Evolutionary conservation across 2,888 invertebrate species (phyloP), one percentile per base, ranked within the genome.

Genomic region (Tachystola acroxantha): DNA sequence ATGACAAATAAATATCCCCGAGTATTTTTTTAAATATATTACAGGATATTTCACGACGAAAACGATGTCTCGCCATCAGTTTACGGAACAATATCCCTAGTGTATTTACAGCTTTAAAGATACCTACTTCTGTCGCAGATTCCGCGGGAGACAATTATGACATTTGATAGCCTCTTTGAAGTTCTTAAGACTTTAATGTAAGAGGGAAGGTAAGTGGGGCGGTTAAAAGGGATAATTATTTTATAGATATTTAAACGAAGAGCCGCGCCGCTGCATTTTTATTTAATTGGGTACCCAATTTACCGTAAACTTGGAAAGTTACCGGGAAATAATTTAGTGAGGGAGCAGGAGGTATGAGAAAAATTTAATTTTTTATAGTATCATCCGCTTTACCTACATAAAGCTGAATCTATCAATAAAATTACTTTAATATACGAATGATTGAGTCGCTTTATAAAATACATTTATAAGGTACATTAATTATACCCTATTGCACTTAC

Each of bases 141-240:
- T 54, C 44, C 32, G 9, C 48, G 44, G n/a, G 50, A 55, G 62
- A 65, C 63, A 67, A 65, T 65, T 61, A 61, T 58, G 65, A 65
- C 57, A 63, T 67, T 55, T 57, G 61, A 67, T 65, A 66, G 48
- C 34, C 34, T n/a, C 38, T 64, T 60, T 56, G 50, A 58, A 57
- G 50, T 58, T 60, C 58, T 55, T 50, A 56, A 56, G 55, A 50
- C 36, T 53, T 50, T 45, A 52, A 53, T 39, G 44, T 43, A 43
- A 45, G 48, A 50, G 48, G 50, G 42, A 45, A 48, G 45, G 44
- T 19, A 30, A 30, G 19, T n/a, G 43, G 44, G 44, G 37, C 43
- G 50, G 53, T 53, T 57, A 53, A 9, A 20, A n/a, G 24, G 45
- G 49, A 45, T 56, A 61, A 62, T 57, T 53, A 50, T 50, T 56